Conservation (phyloP, 2,888 invertebrate species). For the Terebella lapidaria region DNA sequence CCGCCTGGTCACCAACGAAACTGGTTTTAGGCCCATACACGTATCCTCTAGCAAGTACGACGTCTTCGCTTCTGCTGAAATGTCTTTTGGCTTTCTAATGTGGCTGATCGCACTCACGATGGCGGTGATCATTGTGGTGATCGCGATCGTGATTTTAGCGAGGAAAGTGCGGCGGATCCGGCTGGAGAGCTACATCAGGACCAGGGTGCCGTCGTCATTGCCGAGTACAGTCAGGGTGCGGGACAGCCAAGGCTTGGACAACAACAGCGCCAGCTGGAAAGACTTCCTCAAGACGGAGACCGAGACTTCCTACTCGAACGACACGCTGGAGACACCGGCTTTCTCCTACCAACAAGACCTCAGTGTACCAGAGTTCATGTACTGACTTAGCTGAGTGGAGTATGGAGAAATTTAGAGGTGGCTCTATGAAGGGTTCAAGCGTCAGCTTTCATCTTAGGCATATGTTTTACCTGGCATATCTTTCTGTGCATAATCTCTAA, state of each 20-base stretch:
- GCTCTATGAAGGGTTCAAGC: too few species aligned
- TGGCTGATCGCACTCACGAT: constrained; percentile 1
- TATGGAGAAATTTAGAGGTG: too few species aligned
- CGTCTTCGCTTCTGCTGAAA: background rate
- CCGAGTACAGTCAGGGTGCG: background rate
- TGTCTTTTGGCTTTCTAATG: background rate
- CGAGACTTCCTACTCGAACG: background rate
- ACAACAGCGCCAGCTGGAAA: too few species aligned
- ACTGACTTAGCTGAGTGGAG: too few species aligned
- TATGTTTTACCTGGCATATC: too few species aligned
- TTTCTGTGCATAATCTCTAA: too few species aligned
- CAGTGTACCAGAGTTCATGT: too few species aligned
- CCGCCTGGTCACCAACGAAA: background rate
- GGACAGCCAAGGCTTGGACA: background rate
- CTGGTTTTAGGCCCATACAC: background rate
- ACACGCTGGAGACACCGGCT: background rate
- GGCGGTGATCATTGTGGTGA: background rate
- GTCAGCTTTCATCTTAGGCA: too few species aligned
- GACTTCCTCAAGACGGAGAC: background rate
- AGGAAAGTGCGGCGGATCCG: background rate
- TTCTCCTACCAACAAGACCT: too few species aligned
- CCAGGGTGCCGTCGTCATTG: background rate
- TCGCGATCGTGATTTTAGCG: background rate
- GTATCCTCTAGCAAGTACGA: background rate
- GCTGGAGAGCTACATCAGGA: background rate